Conservation (phyloP, 2,797 vertebrate species). For the Poecile montanus region DNA sequence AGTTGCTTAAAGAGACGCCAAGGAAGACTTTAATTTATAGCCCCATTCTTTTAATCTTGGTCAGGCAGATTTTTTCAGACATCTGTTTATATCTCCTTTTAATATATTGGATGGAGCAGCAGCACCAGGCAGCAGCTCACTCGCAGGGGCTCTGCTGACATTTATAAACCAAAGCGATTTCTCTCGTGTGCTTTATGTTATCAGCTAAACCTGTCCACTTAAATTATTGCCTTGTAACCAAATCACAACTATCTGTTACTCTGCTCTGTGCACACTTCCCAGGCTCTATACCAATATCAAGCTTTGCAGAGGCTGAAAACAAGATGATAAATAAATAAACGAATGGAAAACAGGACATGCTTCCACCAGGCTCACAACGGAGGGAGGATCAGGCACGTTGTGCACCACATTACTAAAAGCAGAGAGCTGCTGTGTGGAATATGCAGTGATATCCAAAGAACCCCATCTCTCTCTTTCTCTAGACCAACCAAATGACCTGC, state of each 20-base stretch:
- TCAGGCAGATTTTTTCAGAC: slow-evolving; percentile 71
- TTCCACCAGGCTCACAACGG: slow-evolving; percentile 11
- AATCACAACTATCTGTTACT: slow-evolving; percentile 77
- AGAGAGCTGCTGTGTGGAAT: background rate
- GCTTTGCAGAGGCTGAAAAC: slow-evolving; percentile 65
- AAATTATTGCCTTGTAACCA: slow-evolving; percentile 78
- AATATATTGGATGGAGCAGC: slow-evolving; percentile 69
- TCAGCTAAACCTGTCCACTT: slow-evolving; percentile 76
- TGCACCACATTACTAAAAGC: background rate
- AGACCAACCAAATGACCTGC: background rate
- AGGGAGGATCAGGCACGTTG: slow-evolving; percentile 6
- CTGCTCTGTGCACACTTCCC: slow-evolving; percentile 47
- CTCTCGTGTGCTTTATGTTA: slow-evolving; percentile 74
- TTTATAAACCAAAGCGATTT: slow-evolving; percentile 75
- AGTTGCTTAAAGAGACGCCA: slow-evolving; percentile 30
- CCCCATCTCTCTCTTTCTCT: background rate
- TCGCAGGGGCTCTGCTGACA: slow-evolving; percentile 71
- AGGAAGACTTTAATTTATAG: slow-evolving; percentile 70
- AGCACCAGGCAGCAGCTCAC: slow-evolving; percentile 65
- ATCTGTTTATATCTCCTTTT: slow-evolving; percentile 66
- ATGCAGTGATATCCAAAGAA: background rate
- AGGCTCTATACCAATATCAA: slow-evolving; percentile 64
- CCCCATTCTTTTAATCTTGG: slow-evolving; percentile 73
- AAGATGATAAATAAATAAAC: slow-evolving; percentile 74
- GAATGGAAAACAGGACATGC: slow-evolving; percentile 54